A percentile compares a stretch with the other conserved stretches of the same genome.
Evolutionary conservation across 2,888 invertebrate species (phyloP).

Genomic region (Pherbina coryleti): DNA sequence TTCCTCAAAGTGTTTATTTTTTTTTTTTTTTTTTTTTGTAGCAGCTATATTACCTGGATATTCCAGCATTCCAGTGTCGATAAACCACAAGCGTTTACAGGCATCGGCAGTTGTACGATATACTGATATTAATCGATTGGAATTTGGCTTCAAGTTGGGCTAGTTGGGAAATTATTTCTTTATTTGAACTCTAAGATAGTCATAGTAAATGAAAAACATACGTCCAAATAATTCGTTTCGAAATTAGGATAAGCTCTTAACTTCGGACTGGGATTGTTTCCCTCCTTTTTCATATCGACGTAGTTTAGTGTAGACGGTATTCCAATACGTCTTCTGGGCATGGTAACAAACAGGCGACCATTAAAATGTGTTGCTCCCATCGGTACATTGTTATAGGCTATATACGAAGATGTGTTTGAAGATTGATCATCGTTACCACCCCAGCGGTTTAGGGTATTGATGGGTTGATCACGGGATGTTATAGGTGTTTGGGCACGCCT

Average conservation of each 20-base stretch:
- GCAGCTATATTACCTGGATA: slow-evolving; percentile 72
- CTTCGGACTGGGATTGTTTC: slow-evolving; percentile 58
- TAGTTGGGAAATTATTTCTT: slow-evolving; percentile 24
- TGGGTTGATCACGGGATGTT: slow-evolving; percentile 41
- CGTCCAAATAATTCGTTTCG: slow-evolving; percentile 60
- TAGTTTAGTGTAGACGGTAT: slow-evolving; percentile 75
- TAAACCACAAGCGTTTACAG: slow-evolving; percentile 83
- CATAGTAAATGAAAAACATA: slow-evolving; percentile 41
- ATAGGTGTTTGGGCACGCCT: not conserved
- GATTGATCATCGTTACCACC: not conserved
- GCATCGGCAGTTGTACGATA: slow-evolving; percentile 79
- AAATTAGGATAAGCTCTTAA: slow-evolving; percentile 65
- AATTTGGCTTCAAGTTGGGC: slow-evolving; percentile 45
- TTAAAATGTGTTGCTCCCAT: slow-evolving; percentile 65
- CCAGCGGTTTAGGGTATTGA: not conserved
- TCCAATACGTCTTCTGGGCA: slow-evolving; percentile 78
- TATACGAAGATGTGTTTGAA: slow-evolving; percentile 51
- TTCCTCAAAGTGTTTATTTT: not conserved
- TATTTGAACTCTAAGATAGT: not conserved
- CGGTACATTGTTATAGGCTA: slow-evolving; percentile 67
- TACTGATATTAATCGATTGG: slow-evolving; percentile 74
- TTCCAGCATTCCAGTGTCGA: slow-evolving; percentile 82
- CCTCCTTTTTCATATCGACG: slow-evolving; percentile 65
- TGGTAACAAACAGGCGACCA: slow-evolving; percentile 78
- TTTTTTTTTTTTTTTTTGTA: slow-evolving; percentile 45